Base-by-base conservation (phyloP, 1,140 invertebrate species). In the Acromyrmex heyeri region DNA sequence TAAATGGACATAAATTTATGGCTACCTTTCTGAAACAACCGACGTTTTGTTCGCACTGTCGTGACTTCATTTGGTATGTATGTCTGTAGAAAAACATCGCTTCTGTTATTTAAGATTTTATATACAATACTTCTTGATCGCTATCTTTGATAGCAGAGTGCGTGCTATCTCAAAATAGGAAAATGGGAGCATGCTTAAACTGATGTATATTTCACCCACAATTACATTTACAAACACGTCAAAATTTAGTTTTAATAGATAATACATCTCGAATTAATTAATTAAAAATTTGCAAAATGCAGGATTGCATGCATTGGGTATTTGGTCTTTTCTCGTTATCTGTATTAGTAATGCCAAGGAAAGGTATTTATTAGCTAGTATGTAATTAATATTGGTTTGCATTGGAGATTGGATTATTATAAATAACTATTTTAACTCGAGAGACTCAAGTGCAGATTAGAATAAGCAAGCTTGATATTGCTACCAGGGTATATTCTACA, bases 1-100 rank as follows among this genome's bases (percentile, higher is more conserved):
- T 99, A 89, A 99, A 99, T 95, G 99, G 99, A 70, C 99, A 99
- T 96, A 99, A 99, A 96, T 99, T 99, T 95, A 99, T 99, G 99
- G 99, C 99, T 76, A 99, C 99, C 76, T 99, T 99, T 95, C 97
- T 99, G 87, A 97, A 98, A 70, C 99, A 99, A 95, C 99, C 99
- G 85, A 99, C 99, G 90, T 99, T 99, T 96, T 99, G 99, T 96
- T 99, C 98, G 92, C 98, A 99, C 96, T 99, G 99, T 96, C 97
- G 97, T 88, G 98, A 99, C 95, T 99, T 99, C 95, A 99, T 99
- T 95, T 99, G 99, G 99, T 98, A 96, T 95, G 96, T 95, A 62
- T 88, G 30, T 18, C 59, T 53, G 8, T 1, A 57, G 8, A 21
- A 14, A 44, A 48, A 50, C 21, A 27, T 61, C 27, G 59, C 65